A percentile compares a stretch with the other conserved stretches of the same genome.
These are phyloP conservation scores for Homarus americanus DNA, from an alignment of 1,140 invertebrate genomes.

Conservation along the genomic window DNA sequence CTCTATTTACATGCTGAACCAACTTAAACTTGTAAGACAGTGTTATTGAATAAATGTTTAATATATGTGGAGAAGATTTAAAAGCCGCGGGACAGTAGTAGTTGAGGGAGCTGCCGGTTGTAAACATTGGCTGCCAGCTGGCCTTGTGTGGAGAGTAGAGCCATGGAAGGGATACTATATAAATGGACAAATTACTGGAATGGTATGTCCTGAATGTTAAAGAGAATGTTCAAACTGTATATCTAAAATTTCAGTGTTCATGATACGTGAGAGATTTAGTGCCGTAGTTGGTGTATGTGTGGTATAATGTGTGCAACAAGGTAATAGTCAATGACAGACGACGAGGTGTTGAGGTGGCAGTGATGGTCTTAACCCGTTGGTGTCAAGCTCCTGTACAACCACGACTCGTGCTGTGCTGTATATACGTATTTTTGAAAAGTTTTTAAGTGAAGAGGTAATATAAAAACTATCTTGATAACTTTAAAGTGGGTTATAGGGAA, in stretches of 20 bases:
- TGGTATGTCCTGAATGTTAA: slow-evolving; percentile 79
- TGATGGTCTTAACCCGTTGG: background rate
- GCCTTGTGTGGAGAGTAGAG: background rate
- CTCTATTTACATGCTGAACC: no score
- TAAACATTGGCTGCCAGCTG: slow-evolving; percentile 50
- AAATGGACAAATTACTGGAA: slow-evolving; percentile 93
- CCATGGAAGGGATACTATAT: slow-evolving; percentile 87
- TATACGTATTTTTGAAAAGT: no score
- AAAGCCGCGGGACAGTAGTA: background rate
- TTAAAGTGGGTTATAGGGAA: no score
- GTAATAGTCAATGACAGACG: background rate
- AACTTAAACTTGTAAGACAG: no score
- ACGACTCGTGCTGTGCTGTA: no score
- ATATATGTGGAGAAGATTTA: no score
- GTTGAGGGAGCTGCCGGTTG: background rate
- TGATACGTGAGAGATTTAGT: background rate
- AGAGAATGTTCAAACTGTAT: background rate
- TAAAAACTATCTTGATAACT: no score
- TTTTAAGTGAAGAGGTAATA: no score
- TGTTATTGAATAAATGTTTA: no score
- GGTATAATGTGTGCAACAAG: background rate
- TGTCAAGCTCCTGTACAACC: no score
- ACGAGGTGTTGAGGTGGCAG: slow-evolving; percentile 52
- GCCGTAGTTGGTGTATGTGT: background rate
- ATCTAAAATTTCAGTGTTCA: background rate